A percentile compares a stretch with the other conserved stretches of the same genome.
Evolutionary conservation across 2,888 invertebrate species (phyloP).

Genomic region (Choreutis nemorana): DNA sequence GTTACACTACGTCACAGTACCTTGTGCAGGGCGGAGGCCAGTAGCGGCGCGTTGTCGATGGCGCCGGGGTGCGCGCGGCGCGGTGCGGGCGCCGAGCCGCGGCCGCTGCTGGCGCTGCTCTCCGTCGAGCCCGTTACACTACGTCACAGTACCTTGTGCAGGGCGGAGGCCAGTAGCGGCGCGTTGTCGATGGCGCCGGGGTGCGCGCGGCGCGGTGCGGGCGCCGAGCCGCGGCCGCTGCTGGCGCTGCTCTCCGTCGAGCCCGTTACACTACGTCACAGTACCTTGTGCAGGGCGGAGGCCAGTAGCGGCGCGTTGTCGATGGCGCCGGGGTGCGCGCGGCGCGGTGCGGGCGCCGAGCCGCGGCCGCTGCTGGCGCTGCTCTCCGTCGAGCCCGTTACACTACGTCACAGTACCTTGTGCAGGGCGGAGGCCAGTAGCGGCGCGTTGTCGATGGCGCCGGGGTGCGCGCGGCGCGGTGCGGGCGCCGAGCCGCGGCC

Average conservation of each 20-base stretch:
- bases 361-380: too few species aligned
- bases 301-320: conserved; percentile 78
- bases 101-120: too few species aligned
- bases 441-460: conserved; percentile 79
- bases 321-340: conserved; percentile 71
- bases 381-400: too few species aligned
- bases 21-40: conserved; percentile 70
- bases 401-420: conserved; percentile 51
- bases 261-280: background rate
- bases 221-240: too few species aligned
- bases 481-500: conserved; percentile 52
- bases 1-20: conserved; percentile 27
- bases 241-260: too few species aligned
- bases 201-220: conserved; percentile 19
- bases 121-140: too few species aligned
- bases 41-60: conserved; percentile 78
- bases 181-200: conserved; percentile 84
- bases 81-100: conserved; percentile 44
- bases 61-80: conserved; percentile 68
- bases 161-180: conserved; percentile 69
- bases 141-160: conserved; percentile 58
- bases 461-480: conserved; percentile 53
- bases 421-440: conserved; percentile 70
- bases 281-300: conserved; percentile 68
- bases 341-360: conserved; percentile 32